Percentiles rank a stretch among this genome's conserved stretches.
Conservation (phyloP, 1,140 invertebrate species). For the Lasioglossum albipes region DNA sequence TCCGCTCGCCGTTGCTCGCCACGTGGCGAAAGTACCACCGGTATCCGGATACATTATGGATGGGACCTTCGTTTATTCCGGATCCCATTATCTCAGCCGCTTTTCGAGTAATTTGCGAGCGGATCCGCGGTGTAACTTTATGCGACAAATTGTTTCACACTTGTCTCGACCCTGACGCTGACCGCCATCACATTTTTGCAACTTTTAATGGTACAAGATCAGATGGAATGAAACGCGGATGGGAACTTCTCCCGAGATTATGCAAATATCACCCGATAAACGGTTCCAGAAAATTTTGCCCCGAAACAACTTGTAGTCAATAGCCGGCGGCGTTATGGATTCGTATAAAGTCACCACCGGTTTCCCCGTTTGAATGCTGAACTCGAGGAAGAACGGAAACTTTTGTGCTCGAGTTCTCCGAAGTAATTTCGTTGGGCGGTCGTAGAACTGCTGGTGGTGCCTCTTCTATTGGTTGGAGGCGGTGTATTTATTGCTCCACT, state of each 20-base stretch:
- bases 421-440: conserved; percentile 30
- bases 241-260: neutral
- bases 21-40: conserved; percentile 44
- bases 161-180: no score
- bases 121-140: neutral
- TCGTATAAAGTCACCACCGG: neutral
- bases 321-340: neutral
- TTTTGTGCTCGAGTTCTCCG: conserved; percentile 15
- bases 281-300: neutral
- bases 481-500: conserved; percentile 59
- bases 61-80: conserved; percentile 48
- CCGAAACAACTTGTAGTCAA: neutral
- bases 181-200: no score
- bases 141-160: neutral
- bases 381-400: neutral
- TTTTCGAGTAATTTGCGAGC: conserved; percentile 54
- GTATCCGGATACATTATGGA: conserved; percentile 50
- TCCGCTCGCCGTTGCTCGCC: conserved; percentile 36
- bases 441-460: conserved; percentile 33
- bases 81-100: conserved; percentile 50
- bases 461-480: conserved; percentile 34
- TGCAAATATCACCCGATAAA: neutral
- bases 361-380: conserved; percentile 20
- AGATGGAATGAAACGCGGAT: no score
- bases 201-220: no score